Percentiles rank a stretch among this genome's conserved stretches.
phyloP scores from a whole-genome alignment of 2,113 vertebrate genomes.

The Prunella himalayana region DNA sequence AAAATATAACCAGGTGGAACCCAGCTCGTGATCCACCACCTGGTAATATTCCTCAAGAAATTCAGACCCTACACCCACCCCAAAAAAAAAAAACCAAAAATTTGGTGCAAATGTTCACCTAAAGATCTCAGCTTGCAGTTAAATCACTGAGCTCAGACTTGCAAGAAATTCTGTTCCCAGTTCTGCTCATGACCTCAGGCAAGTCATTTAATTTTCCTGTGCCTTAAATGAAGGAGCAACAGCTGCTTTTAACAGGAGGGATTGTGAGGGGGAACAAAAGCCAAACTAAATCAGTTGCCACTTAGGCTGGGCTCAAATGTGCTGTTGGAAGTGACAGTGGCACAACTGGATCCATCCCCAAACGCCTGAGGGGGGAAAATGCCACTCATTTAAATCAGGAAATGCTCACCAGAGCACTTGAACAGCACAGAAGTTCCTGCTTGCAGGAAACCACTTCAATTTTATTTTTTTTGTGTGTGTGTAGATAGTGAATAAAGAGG shows the following conservation, averaged over 20 bases:
- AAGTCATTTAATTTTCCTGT: neutral
- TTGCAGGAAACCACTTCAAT: neutral
- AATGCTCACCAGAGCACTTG: neutral
- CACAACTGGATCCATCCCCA: neutral
- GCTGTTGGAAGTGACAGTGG: neutral
- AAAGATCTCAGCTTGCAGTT: neutral
- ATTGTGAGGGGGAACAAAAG: neutral
- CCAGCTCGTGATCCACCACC: neutral
- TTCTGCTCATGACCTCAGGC: neutral
- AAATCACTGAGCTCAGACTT: neutral
- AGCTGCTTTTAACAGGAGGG: slow-evolving; percentile 34
- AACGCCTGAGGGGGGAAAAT: neutral
- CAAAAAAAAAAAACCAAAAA: too few relatives aligned
- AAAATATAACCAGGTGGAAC: neutral
- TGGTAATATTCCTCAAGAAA: neutral
- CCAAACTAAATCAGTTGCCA: neutral
- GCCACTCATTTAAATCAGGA: neutral
- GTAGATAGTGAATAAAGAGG: neutral
- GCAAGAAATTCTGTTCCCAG: neutral
- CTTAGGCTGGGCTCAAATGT: neutral
- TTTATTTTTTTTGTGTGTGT: neutral
- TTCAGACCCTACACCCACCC: neutral
- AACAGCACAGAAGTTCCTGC: neutral
- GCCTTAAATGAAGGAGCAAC: slow-evolving; percentile 7
- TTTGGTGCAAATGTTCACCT: neutral